Conservation (phyloP, 2,888 invertebrate species). For the Papilio protenor region DNA sequence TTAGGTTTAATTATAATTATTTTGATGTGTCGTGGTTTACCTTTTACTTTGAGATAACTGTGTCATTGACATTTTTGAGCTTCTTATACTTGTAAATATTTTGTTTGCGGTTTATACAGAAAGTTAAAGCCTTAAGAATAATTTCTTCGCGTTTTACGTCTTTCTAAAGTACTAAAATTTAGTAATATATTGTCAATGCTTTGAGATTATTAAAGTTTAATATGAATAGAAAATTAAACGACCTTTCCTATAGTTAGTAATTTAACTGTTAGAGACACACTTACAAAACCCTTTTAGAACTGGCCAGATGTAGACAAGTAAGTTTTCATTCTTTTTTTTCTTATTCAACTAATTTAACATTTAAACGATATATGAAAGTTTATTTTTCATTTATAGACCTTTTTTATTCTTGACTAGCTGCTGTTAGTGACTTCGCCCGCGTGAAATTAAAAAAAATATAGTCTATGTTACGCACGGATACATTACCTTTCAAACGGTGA, state of each 20-base stretch:
- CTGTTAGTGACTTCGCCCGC: no score
- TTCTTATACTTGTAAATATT: background rate
- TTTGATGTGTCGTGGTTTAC: slow-evolving; percentile 2
- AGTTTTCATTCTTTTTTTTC: no score
- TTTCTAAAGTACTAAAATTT: background rate
- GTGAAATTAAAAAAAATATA: no score
- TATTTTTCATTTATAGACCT: no score
- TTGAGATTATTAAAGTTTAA: background rate
- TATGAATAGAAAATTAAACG: background rate
- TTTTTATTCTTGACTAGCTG: no score
- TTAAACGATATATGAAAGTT: no score
- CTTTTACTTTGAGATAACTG: background rate
- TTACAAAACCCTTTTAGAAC: background rate
- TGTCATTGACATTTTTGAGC: background rate
- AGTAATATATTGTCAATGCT: background rate
- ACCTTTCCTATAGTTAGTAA: background rate
- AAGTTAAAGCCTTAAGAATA: background rate
- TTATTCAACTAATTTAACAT: no score
- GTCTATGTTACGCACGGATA: no score
- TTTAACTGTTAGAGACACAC: background rate
- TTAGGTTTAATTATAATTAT: slow-evolving; percentile 5
- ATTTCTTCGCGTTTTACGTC: background rate
- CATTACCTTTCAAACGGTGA: no score
- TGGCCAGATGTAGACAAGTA: background rate
- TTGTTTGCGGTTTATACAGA: background rate